Evolutionary conservation across 2,797 vertebrate genomes (phyloP).

Genomic region (Enteromius paludinosus): DNA sequence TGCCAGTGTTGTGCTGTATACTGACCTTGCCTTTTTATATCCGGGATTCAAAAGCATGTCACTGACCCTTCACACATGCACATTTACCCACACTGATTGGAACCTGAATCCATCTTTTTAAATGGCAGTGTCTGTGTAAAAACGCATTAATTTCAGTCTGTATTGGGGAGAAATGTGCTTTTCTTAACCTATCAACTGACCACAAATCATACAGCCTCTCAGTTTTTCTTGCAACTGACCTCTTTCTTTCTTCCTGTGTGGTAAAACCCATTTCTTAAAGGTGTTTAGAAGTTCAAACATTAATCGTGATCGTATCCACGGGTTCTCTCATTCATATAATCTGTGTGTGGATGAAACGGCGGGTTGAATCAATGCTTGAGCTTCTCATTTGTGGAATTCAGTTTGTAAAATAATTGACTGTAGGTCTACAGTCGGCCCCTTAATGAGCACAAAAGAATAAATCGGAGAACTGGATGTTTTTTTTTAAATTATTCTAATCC

Average conservation of each 20-base stretch:
- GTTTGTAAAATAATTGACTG: constrained; percentile 14
- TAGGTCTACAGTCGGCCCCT: background rate
- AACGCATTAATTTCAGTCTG: background rate
- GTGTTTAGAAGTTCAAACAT: background rate
- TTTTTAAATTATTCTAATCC: background rate
- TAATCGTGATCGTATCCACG: background rate
- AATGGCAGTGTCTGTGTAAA: constrained; percentile 3
- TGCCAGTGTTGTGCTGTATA: background rate
- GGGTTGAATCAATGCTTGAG: background rate
- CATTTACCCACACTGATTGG: background rate
- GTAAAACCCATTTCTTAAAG: background rate
- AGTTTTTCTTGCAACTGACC: background rate
- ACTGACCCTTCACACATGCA: constrained; percentile 17
- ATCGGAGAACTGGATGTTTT: background rate
- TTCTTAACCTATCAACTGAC: background rate
- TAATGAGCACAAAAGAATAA: background rate
- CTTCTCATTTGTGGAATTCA: background rate
- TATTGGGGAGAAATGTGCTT: background rate
- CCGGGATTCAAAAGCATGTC: constrained; percentile 14
- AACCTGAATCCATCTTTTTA: constrained; percentile 17
- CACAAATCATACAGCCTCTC: background rate
- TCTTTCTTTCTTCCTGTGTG: background rate
- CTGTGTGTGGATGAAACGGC: constrained; percentile 4
- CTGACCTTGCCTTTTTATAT: constrained; percentile 2
- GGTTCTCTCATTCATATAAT: background rate